phyloP scores from a whole-genome alignment of 2,888 invertebrate genomes.

The Trypoxylon attenuatum region DNA sequence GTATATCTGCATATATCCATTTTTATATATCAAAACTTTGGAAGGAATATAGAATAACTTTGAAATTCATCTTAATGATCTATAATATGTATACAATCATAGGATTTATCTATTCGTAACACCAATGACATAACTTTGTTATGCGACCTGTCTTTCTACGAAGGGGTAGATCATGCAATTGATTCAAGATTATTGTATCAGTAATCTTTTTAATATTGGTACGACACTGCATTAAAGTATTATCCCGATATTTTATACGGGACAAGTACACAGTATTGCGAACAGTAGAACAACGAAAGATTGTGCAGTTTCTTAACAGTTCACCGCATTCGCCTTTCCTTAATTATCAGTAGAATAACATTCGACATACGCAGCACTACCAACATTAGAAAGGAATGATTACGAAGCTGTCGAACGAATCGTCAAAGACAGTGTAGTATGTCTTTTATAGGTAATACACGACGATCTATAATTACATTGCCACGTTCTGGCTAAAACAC shows the following conservation, averaged over 20 bases:
- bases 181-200: background rate
- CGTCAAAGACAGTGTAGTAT: background rate
- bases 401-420: background rate
- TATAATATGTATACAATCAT: too few relatives aligned
- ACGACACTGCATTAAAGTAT: constrained; percentile 1
- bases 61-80: too few relatives aligned
- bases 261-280: background rate
- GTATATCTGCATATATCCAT: too few relatives aligned
- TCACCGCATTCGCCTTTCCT: background rate
- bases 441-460: background rate
- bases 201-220: constrained; percentile 1
- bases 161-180: too few relatives aligned
- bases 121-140: too few relatives aligned
- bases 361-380: background rate
- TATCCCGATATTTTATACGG: background rate
- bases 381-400: constrained; percentile 1
- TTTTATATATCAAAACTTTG: too few relatives aligned
- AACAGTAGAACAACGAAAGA: constrained; percentile 1
- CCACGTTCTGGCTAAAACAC: background rate
- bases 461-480: too few relatives aligned
- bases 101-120: too few relatives aligned
- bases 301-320: background rate
- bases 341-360: background rate
- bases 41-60: too few relatives aligned
- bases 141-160: too few relatives aligned